A percentile compares a stretch with the other conserved stretches of the same genome.
Conservation (phyloP, 2,888 invertebrate species). For the Agapostemon virescens region DNA sequence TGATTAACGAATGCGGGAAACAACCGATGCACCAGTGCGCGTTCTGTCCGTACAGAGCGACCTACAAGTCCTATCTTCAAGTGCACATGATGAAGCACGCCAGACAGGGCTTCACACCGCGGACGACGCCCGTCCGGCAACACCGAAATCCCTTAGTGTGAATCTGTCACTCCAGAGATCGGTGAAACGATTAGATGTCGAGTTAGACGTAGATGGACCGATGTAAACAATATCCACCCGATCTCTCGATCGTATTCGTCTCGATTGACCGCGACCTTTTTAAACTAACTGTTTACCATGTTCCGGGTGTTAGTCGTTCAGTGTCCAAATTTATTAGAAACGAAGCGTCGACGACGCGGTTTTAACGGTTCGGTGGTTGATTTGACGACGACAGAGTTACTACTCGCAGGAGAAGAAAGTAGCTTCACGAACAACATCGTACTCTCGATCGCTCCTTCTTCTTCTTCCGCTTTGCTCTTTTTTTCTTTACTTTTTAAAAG, state of each 20-base stretch:
- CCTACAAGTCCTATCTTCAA: slow-evolving; percentile 79
- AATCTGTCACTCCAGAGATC: not conserved
- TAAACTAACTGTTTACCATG: not conserved
- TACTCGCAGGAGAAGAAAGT: not conserved
- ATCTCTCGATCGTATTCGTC: slow-evolving; percentile 4
- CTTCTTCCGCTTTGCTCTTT: too few species aligned
- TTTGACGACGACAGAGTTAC: not conserved
- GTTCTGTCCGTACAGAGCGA: slow-evolving; percentile 78
- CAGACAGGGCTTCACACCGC: slow-evolving; percentile 64
- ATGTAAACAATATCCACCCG: not conserved
- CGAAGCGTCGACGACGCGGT: not conserved
- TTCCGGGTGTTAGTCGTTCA: not conserved
- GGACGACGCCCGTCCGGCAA: slow-evolving; percentile 46
- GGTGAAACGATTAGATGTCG: not conserved
- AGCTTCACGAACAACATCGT: too few species aligned
- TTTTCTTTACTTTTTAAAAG: too few species aligned
- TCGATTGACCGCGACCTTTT: not conserved
- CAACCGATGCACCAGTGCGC: slow-evolving; percentile 78
- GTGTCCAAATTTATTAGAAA: not conserved
- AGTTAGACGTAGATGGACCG: slow-evolving; percentile 20
- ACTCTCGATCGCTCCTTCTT: too few species aligned
- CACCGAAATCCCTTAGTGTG: not conserved
- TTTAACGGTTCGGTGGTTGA: not conserved
- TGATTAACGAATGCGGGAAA: slow-evolving; percentile 81
- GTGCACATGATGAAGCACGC: slow-evolving; percentile 72